A percentile compares a stretch with the other conserved stretches of the same genome.
These are phyloP conservation scores for Oxycera nigricornis DNA, from an alignment of 2,888 invertebrate genomes.

Conservation along the genomic window DNA sequence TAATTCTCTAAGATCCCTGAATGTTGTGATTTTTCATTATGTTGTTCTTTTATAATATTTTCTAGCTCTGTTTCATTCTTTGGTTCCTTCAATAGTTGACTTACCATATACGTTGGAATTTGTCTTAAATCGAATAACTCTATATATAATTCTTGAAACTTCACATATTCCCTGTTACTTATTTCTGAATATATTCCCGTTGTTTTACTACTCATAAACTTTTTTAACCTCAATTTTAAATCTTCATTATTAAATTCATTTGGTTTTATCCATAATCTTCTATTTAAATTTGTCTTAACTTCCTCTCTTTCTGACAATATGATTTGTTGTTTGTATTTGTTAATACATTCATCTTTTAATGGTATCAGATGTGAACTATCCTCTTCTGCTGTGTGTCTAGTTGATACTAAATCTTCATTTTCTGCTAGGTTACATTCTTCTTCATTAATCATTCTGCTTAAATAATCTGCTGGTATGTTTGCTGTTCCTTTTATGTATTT, in stretches of 20 bases:
- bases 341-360: conserved; percentile 19
- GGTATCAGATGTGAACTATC: conserved; percentile 12
- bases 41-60: conserved; percentile 20
- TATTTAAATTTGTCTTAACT: conserved; percentile 40
- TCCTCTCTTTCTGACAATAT: conserved; percentile 30
- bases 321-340: conserved; percentile 30
- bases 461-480: conserved; percentile 46
- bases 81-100: background rate
- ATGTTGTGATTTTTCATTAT: conserved; percentile 48
- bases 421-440: conserved; percentile 60
- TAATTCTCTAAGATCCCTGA: conserved; percentile 48
- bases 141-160: conserved; percentile 43
- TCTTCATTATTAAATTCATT: conserved; percentile 1
- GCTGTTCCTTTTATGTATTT: conserved; percentile 44
- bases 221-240: conserved; percentile 5
- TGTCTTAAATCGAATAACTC: background rate
- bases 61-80: background rate
- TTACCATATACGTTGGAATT: background rate
- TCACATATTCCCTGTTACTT: background rate
- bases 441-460: conserved; percentile 46
- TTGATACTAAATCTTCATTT: background rate
- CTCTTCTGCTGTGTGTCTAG: background rate
- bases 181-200: too few relatives aligned
- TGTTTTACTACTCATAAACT: background rate
- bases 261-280: conserved; percentile 43